phyloP scores from a whole-genome alignment of 2,888 invertebrate species.

The Trimorus sp. region DNA sequence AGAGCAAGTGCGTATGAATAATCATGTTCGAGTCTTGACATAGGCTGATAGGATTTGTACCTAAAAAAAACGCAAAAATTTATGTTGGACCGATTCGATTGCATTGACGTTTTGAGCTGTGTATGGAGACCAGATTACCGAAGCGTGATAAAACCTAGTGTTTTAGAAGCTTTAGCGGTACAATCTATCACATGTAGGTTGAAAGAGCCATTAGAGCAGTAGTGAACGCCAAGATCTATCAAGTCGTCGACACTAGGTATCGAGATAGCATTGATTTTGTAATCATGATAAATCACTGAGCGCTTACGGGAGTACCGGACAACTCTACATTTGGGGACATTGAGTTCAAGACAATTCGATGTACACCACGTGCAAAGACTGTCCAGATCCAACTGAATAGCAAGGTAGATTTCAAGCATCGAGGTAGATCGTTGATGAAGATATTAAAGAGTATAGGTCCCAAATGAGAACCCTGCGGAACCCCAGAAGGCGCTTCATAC shows the following conservation, averaged over 20 bases:
- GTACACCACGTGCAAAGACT: too few relatives aligned
- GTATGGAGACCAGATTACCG: conserved; percentile 3
- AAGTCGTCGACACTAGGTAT: not conserved
- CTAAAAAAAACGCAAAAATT: not conserved
- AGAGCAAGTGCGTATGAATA: not conserved
- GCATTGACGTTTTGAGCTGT: not conserved
- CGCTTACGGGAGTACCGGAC: not conserved
- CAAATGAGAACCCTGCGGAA: conserved; percentile 21
- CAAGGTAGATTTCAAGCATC: not conserved
- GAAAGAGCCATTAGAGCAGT: not conserved
- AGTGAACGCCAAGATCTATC: not conserved
- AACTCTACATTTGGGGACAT: not conserved
- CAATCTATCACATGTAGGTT: not conserved
- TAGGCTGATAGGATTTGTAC: not conserved
- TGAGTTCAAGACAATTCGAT: not conserved
- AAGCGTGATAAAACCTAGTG: conserved; percentile 8
- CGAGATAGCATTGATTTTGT: not conserved
- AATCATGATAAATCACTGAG: not conserved
- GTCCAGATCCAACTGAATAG: too few relatives aligned
- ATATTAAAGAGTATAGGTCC: not conserved
- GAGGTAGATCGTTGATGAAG: not conserved
- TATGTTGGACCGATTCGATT: not conserved
- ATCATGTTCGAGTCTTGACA: not conserved
- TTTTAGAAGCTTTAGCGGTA: not conserved
- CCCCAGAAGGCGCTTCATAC: conserved; percentile 4